Evolutionary conservation across 2,113 vertebrate species (phyloP), one percentile per base, ranked within the genome.

Genomic region (Leptocoma aspasia): DNA sequence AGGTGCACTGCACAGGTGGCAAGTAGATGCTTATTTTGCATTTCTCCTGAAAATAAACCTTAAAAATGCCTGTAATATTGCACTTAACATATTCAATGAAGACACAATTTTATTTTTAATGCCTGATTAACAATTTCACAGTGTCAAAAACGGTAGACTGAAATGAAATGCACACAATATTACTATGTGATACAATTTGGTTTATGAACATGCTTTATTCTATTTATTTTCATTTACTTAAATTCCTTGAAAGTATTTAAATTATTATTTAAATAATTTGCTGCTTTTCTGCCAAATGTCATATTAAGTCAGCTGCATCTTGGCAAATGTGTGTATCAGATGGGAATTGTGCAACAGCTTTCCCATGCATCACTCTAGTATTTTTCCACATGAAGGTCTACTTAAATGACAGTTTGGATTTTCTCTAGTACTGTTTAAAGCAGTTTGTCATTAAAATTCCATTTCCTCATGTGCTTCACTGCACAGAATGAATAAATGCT

Each of bases 61-160:
- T 88, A 27, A 16, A 77, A 75, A 81, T 95, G 64, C 4, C 81
- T 86, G 24, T 31, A 61, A 35, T 6, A 27, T n/a, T 63, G 8
- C 44, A 89, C 11, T 61, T 79, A 68, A 79, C 64, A 77, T 75
- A 66, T 50, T 68, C 30, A 64, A n/a, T 61, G 10, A 78, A 79
- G 13, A 23, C 35, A 72, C 35, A 53, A 19, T 91, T 96, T 95
- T 83, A 71, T 77, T 96, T 97, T 86, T 50, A 78, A 41, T 49
- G 64, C 73, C 54, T 95, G 78, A 93, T 95, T 94, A 95, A 73
- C 76, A 87, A 78, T 94, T 89, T 87, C 81, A 85, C 66, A 80
- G 68, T 81, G 64, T 87, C 86, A 96, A 69, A 90, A 96, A 47
- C 71, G 94, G 82, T 87, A 96, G 64, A 87, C 53, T 70, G 27